phyloP scores from a whole-genome alignment of 2,888 invertebrate species.

The Ceratothoa steindachneri region DNA sequence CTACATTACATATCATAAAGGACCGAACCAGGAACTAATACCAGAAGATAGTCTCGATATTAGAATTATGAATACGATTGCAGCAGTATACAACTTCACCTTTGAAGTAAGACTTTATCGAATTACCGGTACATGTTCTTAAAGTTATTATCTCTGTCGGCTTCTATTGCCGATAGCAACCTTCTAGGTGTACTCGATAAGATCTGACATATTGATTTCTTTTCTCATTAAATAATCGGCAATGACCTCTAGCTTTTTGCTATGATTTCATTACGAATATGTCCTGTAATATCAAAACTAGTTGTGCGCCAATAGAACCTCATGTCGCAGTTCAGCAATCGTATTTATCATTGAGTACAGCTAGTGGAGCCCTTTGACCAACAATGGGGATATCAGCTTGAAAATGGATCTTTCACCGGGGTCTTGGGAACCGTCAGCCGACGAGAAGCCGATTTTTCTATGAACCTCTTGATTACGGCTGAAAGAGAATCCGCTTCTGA shows the following conservation, averaged over 20 bases:
- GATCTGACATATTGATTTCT: no score
- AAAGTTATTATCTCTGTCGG: no score
- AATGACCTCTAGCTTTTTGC: no score
- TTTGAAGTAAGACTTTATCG: slow-evolving; percentile 16
- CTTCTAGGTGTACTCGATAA: no score
- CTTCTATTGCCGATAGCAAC: no score
- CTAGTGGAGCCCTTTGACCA: slow-evolving; percentile 33
- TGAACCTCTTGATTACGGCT: slow-evolving; percentile 29
- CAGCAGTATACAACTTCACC: slow-evolving; percentile 29
- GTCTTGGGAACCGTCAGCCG: slow-evolving; percentile 32
- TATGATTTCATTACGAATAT: no score
- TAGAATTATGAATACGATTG: slow-evolving; percentile 26
- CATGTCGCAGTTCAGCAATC: no score
- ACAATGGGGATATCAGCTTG: slow-evolving; percentile 30
- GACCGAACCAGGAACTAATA: not conserved
- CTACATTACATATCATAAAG: slow-evolving; percentile 29
- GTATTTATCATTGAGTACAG: no score
- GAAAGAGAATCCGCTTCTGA: slow-evolving; percentile 29
- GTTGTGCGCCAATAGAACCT: no score
- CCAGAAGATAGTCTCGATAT: slow-evolving; percentile 30
- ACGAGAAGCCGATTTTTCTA: slow-evolving; percentile 30
- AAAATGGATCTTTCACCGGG: slow-evolving; percentile 31
- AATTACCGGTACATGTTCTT: not conserved
- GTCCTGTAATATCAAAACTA: no score
- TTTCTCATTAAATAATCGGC: no score